Evolutionary conservation across 2,888 invertebrate species (phyloP), one percentile per base, ranked within the genome.

Genomic region (Lepetodrilus schrolli): DNA sequence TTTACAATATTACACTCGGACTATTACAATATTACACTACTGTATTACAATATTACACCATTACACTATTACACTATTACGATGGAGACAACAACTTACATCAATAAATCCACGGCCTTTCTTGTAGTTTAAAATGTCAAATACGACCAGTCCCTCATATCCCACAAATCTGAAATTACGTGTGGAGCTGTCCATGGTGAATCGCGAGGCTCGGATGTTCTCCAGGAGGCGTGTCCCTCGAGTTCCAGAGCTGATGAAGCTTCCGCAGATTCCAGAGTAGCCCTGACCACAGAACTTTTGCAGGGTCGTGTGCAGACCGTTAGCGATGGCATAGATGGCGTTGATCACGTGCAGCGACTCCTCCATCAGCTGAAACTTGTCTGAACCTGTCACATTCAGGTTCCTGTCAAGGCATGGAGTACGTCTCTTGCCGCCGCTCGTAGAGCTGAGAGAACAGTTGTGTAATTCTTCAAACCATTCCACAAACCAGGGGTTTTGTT

Each of bases 401-500:
- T 72, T 78, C 5, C 66, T 10, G 50, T 69, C 76, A 0, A 68
- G 36, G 74, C 86, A 86, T 0, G 50, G 70, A 2, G 47, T 70
- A 30, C 74, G 23, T 10, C 74, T 75, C 5, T 38, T 74, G 13
- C 68, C 51, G 36, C 70, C 69, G 30, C 75, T 72, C 17, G 58
- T 73, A 0, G 75, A 72, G 34, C 76, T 82, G 10, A 88, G 66
- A 20, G 80, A 84, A 70, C 89, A 89, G 72, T 85, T 73, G 51
- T 80, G 81, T 7, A 80, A 70, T 4, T 75, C 71, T 72, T 87
- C 82, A 69, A 83, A 88, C 87, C 86, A 88, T 49, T 88, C 87
- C 34, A 70, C 77, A 69, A 87, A 83, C 88, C 88, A 89, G 1
- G 88, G 89, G 51, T 89, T 89, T 4, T 73, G 71, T 13, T 58